Percentiles rank a stretch among this genome's conserved stretches.
These are phyloP conservation scores for Hemithea aestivaria DNA, from an alignment of 2,888 invertebrate genomes.

Conservation along the genomic window DNA sequence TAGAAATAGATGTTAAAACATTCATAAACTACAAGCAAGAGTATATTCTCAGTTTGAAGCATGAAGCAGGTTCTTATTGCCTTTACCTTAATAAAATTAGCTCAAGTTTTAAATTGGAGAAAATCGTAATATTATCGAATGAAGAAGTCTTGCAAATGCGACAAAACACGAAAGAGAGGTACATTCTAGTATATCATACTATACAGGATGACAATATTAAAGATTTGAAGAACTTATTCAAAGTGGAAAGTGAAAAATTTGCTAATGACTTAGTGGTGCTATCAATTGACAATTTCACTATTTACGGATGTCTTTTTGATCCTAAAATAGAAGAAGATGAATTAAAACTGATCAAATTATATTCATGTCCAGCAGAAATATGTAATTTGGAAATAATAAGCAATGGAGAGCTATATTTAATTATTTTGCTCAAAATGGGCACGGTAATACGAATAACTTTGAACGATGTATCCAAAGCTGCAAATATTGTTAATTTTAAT, in stretches of 20 bases:
- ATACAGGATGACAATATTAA: slow-evolving; percentile 26
- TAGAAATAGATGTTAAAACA: slow-evolving; percentile 35
- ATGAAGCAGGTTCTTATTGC: slow-evolving; percentile 34
- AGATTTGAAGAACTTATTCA: slow-evolving; percentile 30
- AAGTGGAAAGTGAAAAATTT: slow-evolving; percentile 17
- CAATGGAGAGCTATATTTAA: slow-evolving; percentile 29
- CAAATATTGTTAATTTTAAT: slow-evolving; percentile 51
- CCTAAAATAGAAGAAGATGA: slow-evolving; percentile 30
- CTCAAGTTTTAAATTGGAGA: slow-evolving; percentile 40
- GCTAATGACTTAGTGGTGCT: slow-evolving; percentile 35
- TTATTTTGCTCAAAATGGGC: slow-evolving; percentile 52
- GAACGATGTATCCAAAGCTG: slow-evolving; percentile 23
- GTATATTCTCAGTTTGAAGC: slow-evolving; percentile 41
- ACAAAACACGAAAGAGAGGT: slow-evolving; percentile 26
- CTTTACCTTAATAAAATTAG: slow-evolving; percentile 43
- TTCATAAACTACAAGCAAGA: slow-evolving; percentile 31
- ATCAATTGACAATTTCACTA: slow-evolving; percentile 42
- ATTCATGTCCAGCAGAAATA: slow-evolving; percentile 54
- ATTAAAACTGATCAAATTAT: slow-evolving; percentile 39
- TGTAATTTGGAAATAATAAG: slow-evolving; percentile 40
- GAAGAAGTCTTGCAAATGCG: slow-evolving; percentile 27
- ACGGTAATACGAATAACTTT: slow-evolving; percentile 47
- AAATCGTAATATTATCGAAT: slow-evolving; percentile 29
- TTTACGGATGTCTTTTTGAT: slow-evolving; percentile 45
- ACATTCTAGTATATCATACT: slow-evolving; percentile 28